Conservation (phyloP, 1,140 invertebrate genomes). For the Lepeophtheirus salmonis region DNA sequence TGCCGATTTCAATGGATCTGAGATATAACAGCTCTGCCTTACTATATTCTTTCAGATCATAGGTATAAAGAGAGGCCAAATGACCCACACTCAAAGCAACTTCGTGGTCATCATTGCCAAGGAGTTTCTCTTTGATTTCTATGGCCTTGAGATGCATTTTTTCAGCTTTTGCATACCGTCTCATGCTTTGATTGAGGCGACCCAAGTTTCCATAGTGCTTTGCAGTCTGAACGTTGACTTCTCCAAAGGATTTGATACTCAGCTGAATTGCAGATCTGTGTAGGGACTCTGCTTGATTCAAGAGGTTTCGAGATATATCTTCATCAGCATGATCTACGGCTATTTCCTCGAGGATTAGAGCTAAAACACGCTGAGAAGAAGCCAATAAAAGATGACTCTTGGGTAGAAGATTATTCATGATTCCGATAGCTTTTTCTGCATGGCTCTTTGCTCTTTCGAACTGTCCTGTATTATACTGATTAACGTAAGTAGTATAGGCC, state of each 20-base stretch:
- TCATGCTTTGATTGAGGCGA: constrained; percentile 74
- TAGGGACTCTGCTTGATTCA: constrained; percentile 2
- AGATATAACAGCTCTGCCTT: constrained; percentile 68
- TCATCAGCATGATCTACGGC: constrained; percentile 47
- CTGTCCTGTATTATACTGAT: constrained; percentile 67
- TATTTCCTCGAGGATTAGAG: constrained; percentile 76
- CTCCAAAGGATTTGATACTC: constrained; percentile 9
- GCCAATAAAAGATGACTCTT: constrained; percentile 60
- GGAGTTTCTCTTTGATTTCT: constrained; percentile 62
- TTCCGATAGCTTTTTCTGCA: constrained; percentile 56
- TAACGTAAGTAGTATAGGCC: constrained; percentile 73
- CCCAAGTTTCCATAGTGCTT: constrained; percentile 88
- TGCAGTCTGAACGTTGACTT: constrained; percentile 65
- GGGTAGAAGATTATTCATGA: constrained; percentile 55
- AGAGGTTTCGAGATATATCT: constrained; percentile 19
- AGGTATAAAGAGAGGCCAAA: constrained; percentile 77
- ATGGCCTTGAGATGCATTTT: constrained; percentile 76
- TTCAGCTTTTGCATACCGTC: constrained; percentile 49
- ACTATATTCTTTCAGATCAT: constrained; percentile 65
- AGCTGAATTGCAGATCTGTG: background rate
- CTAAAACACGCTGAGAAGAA: constrained; percentile 71
- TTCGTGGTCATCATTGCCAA: constrained; percentile 72
- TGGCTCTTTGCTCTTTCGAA: constrained; percentile 48
- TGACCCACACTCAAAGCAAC: constrained; percentile 76
- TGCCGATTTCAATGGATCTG: constrained; percentile 68